Evolutionary conservation across 2,113 vertebrate species (phyloP), one percentile per base, ranked within the genome.

Genomic region (Passer montanus): DNA sequence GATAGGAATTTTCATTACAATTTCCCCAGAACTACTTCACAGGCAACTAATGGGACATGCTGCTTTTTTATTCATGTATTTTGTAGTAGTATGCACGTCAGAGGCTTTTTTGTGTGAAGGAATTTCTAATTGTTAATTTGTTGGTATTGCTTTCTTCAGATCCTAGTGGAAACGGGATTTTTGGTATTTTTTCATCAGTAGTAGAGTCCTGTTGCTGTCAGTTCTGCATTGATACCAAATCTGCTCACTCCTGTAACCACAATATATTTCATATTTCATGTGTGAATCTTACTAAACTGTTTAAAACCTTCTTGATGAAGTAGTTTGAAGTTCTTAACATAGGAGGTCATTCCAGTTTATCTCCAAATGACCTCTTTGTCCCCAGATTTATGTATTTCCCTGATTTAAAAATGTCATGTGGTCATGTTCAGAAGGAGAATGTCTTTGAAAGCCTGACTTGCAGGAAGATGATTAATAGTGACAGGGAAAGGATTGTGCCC

Each of bases 401-500:
- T 69, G 89, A 96, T 97, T 95, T 92, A 86, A 97, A 88, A 92
- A 72, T 92, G 72, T 94, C 95, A 83, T 88, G 90, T 95, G 88
- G 84, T 85, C 77, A n/a, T 90, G 84, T 95, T 96, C 93, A 91
- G 92, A 92, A 79, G 73, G 62, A 90, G 87, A 97, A 95, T 84
- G 86, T 56, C 93, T 95, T 95, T 96, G 94, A 86, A 96, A 94
- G 44, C 67, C 80, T 97, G 95, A 96, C 93, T 96, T 74, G 47
- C 64, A 35, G 72, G 70, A 85, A 69, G 84, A 63, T 97, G 92
- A 97, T 93, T 64, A 90, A 97, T 96, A 93, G 90, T 92, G 90
- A 89, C 88, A 91, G 94, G 94, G 91, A 84, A 97, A 90, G 82
- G 95, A 95, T 97, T 97, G 96, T 97, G 68, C 83, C 94, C 79